phyloP scores from a whole-genome alignment of 2,797 vertebrate species.

The Agapornis canus region DNA sequence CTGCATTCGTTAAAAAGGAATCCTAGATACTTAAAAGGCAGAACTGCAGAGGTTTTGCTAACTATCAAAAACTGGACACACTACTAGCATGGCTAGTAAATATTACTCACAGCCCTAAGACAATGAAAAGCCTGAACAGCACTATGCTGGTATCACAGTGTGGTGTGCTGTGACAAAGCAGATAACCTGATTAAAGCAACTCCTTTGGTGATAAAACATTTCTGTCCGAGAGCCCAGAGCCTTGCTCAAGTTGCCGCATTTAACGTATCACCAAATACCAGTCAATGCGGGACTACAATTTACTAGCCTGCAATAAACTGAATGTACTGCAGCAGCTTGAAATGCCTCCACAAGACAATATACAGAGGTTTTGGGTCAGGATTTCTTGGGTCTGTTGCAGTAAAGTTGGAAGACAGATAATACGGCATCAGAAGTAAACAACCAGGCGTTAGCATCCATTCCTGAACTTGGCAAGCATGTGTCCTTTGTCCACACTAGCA shows the following conservation, averaged over 20 bases:
- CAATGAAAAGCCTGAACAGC: neutral
- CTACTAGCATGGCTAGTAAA: neutral
- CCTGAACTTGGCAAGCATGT: accelerated
- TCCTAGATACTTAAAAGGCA: neutral
- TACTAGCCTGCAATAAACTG: neutral
- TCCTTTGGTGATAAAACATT: neutral
- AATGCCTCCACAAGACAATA: neutral
- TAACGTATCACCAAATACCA: neutral
- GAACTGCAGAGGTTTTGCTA: neutral
- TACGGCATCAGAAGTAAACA: neutral
- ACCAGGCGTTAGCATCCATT: neutral
- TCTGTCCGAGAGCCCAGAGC: neutral
- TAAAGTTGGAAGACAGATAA: neutral
- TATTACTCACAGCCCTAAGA: neutral
- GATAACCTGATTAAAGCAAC: neutral
- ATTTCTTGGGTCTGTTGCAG: neutral
- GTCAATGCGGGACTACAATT: neutral
- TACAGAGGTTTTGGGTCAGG: neutral
- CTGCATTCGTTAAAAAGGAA: neutral
- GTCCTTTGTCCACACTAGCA: neutral
- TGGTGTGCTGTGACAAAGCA: neutral
- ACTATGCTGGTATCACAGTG: accelerated
- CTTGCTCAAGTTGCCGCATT: neutral
- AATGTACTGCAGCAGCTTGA: neutral
- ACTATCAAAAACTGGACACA: neutral